Conservation (phyloP, 1,140 invertebrate genomes). For the Bombus impatiens region DNA sequence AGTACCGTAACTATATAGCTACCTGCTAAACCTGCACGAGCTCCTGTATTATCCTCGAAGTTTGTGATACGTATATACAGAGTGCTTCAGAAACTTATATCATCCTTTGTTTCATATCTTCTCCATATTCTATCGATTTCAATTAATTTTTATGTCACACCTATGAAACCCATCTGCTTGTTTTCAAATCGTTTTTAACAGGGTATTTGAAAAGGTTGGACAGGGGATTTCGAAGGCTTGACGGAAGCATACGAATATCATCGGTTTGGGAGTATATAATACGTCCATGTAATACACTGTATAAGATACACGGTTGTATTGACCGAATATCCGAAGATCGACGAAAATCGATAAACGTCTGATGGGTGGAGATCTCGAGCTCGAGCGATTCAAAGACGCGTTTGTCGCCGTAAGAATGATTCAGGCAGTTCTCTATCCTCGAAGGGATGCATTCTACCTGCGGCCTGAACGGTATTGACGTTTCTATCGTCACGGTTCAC, state of each 20-base stretch:
- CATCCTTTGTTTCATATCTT: no score
- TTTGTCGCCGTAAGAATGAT: neutral
- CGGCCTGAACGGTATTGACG: slow-evolving; percentile 1
- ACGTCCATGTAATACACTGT: neutral
- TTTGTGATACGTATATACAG: neutral
- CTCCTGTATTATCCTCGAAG: no score
- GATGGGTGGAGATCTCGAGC: neutral
- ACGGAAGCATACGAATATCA: no score
- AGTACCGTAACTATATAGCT: no score
- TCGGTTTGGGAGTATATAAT: no score
- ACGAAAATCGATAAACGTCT: neutral
- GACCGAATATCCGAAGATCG: neutral
- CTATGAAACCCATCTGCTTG: no score
- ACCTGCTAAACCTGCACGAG: neutral
- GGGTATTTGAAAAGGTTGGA: no score
- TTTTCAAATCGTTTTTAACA: no score
- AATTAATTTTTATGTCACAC: no score
- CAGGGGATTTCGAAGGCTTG: no score
- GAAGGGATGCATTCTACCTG: neutral
- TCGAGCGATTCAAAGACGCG: neutral
- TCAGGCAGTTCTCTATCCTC: neutral
- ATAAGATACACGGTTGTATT: neutral
- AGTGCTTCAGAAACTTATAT: no score
- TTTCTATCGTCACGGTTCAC: slow-evolving; percentile 27
- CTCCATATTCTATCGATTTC: no score